Percentiles rank a stretch among this genome's conserved stretches.
Conservation (phyloP, 2,797 vertebrate genomes). For the Phyllotis vaccarum region DNA sequence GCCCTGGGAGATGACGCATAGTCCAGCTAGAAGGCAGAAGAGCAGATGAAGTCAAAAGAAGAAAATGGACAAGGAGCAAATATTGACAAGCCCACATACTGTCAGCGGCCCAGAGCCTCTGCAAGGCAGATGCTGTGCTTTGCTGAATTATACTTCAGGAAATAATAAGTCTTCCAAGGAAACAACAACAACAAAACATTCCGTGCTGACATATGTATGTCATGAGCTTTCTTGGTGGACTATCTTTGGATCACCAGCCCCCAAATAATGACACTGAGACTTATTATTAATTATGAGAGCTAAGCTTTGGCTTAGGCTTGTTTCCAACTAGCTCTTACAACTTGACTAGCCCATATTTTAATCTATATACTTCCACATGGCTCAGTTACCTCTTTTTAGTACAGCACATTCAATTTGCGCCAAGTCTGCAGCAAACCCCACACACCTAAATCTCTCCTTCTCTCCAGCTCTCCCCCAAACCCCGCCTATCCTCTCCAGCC, state of each 20-base stretch:
- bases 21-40: background rate
- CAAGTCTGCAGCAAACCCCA: background rate
- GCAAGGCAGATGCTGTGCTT: background rate
- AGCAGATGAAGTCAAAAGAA: background rate
- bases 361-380: background rate
- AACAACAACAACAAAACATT: slow-evolving; percentile 29
- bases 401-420: background rate
- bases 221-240: background rate
- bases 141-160: background rate
- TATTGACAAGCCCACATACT: background rate
- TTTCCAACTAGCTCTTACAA: background rate
- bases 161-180: slow-evolving; percentile 18
- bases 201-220: background rate
- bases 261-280: background rate
- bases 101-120: background rate
- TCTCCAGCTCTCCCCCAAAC: background rate
- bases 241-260: background rate
- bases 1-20: background rate
- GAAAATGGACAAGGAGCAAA: background rate
- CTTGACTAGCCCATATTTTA: background rate
- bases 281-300: background rate
- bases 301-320: background rate
- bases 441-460: background rate
- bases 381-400: background rate
- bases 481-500: background rate